Conservation (phyloP, 2,113 vertebrate species). For the Procavia capensis region DNA sequence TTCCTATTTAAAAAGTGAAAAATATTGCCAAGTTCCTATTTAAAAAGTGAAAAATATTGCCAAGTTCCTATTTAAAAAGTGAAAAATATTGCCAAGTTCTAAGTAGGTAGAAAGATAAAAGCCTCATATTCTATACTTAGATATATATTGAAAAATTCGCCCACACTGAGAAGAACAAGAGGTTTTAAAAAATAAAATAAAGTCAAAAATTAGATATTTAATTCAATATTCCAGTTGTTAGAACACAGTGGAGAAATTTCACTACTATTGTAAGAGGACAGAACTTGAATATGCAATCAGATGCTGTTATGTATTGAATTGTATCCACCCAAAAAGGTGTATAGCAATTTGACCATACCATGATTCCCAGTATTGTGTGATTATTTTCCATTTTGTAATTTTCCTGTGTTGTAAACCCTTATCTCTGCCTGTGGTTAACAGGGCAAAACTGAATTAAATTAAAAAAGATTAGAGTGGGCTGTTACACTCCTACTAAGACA, state of each 20-base stretch:
- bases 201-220: neutral
- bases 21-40: neutral
- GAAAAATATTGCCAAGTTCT: neutral
- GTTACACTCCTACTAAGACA: no score
- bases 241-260: neutral
- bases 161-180: neutral
- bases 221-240: neutral
- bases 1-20: neutral
- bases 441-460: no score
- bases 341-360: no score
- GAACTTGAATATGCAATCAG: neutral
- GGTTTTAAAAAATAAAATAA: neutral
- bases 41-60: neutral
- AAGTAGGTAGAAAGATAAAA: neutral
- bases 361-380: no score
- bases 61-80: neutral
- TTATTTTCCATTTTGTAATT: no score
- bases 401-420: no score
- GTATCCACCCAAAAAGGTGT: no score
- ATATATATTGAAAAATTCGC: neutral
- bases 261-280: neutral
- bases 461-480: no score
- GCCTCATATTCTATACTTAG: neutral
- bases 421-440: no score
- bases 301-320: no score